These are phyloP conservation scores for Drosophila sp. DNA, from an alignment of 1,140 invertebrate genomes.

Conservation along the genomic window DNA sequence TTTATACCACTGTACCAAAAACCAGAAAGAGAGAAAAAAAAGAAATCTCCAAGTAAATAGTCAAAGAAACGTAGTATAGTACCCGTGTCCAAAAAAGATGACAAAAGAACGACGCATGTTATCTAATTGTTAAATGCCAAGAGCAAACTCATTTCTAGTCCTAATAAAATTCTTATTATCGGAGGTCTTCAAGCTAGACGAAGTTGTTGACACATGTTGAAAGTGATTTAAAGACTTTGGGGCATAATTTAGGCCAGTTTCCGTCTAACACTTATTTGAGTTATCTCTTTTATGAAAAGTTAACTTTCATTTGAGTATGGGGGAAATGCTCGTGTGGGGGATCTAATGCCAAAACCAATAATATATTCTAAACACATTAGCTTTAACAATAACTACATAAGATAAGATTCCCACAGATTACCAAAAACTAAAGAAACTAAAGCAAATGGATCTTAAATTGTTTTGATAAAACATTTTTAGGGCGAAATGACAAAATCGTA, in stretches of 20 bases:
- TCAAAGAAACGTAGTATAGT: background rate
- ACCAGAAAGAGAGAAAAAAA: conserved; percentile 11
- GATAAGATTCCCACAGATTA: too few species aligned
- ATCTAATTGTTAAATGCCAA: conserved; percentile 2
- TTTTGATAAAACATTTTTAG: too few species aligned
- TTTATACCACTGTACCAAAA: conserved; percentile 31
- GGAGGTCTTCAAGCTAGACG: conserved; percentile 3
- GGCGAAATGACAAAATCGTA: too few species aligned
- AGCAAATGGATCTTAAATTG: too few species aligned
- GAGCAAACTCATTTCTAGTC: conserved; percentile 21
- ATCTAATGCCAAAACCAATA: conserved; percentile 1
- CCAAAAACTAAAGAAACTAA: too few species aligned
- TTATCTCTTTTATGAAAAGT: background rate
- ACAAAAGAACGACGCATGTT: background rate
- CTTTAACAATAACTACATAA: background rate
- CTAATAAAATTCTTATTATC: conserved; percentile 10
- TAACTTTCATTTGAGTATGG: background rate
- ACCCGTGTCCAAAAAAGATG: background rate
- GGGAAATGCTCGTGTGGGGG: background rate
- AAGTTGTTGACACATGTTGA: conserved; percentile 14
- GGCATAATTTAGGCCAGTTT: conserved; percentile 4
- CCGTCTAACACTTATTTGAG: background rate
- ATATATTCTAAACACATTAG: background rate
- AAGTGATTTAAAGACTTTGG: conserved; percentile 8
- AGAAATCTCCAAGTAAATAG: conserved; percentile 4